These are phyloP conservation scores for Callaeas wilsoni DNA, from an alignment of 2,113 vertebrate genomes.

Conservation along the genomic window DNA sequence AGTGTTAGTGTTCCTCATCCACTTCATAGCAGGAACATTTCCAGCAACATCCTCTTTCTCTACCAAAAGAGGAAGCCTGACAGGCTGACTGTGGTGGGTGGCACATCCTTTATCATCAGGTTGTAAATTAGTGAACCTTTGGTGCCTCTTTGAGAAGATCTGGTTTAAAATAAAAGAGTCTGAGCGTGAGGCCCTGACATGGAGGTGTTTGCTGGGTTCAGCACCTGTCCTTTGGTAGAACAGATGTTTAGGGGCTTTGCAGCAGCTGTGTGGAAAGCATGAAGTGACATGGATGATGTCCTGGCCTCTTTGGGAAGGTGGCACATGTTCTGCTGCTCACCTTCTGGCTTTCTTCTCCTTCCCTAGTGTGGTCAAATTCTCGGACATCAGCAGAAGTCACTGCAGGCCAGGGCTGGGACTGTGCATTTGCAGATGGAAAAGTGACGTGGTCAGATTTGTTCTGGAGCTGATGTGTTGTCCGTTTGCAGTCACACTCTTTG, in stretches of 20 bases:
- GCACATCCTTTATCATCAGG: neutral
- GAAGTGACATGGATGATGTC: neutral
- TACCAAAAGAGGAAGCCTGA: neutral
- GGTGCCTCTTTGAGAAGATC: neutral
- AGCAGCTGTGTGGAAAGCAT: neutral
- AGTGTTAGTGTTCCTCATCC: accelerated
- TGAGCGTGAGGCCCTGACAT: neutral
- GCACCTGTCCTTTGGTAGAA: neutral
- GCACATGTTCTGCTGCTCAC: neutral
- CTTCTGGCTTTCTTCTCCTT: neutral
- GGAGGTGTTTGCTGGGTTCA: neutral
- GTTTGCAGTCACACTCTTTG: neutral
- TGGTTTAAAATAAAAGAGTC: neutral
- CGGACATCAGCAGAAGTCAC: neutral
- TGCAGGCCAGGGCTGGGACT: neutral
- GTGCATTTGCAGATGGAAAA: neutral
- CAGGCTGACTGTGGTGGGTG: neutral
- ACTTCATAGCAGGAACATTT: neutral
- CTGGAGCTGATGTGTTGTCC: neutral
- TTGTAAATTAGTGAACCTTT: neutral
- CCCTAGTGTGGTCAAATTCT: neutral
- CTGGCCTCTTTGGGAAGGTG: neutral
- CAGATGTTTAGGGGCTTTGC: neutral
- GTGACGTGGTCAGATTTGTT: accelerated
- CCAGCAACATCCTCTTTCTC: neutral